Evolutionary conservation across 2,797 vertebrate genomes (phyloP).

Genomic region (Silurus aristotelis): DNA sequence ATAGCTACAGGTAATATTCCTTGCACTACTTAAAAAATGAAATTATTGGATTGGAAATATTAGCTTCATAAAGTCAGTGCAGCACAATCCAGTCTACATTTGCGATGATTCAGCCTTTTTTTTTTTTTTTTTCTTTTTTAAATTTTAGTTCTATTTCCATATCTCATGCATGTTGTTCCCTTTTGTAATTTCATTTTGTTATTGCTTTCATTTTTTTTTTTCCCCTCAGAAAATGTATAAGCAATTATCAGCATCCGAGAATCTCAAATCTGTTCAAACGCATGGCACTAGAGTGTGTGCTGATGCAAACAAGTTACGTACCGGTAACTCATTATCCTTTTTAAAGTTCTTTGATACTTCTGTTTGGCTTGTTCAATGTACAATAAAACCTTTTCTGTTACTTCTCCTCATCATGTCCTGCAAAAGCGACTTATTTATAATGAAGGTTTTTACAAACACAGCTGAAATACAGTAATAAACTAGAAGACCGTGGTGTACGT

Average conservation of each 20-base stretch:
- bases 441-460: neutral
- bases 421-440: neutral
- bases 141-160: neutral
- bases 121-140: neutral
- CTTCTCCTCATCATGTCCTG: neutral
- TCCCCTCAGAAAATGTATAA: neutral
- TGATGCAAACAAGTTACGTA: neutral
- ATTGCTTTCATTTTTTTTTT: too few relatives aligned
- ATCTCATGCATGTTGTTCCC: neutral
- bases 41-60: neutral
- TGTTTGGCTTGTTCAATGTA: neutral
- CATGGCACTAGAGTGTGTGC: neutral
- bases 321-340: neutral
- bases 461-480: neutral
- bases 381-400: conserved; percentile 14
- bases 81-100: neutral
- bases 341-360: neutral
- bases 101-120: neutral
- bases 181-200: neutral
- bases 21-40: neutral
- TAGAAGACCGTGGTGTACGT: neutral
- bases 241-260: neutral
- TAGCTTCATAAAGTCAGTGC: neutral
- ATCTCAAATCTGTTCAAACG: neutral
- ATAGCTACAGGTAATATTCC: neutral